Percentiles rank a stretch among this genome's conserved stretches.
Evolutionary conservation across 2,113 vertebrate species (phyloP).

Genomic region (human): DNA sequence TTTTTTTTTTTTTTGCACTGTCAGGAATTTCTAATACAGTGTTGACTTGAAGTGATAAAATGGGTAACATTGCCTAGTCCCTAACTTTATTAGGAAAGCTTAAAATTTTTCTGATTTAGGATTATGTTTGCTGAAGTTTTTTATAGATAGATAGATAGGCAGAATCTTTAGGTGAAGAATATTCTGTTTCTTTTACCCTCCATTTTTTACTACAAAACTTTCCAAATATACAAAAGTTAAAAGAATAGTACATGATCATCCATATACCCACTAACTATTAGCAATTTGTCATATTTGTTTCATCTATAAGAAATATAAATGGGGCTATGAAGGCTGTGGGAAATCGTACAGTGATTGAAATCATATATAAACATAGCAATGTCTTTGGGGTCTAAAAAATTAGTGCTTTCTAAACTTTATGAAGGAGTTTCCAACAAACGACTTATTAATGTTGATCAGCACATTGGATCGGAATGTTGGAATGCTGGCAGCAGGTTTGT

Average conservation of each 20-base stretch:
- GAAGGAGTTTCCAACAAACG: conserved; percentile 98
- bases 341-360: conserved; percentile 85
- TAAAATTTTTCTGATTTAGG: no score
- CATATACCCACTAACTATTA: no score
- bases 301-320: no score
- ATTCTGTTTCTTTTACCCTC: no score
- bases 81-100: no score
- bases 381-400: neutral
- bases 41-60: neutral
- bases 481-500: conserved; percentile 86
- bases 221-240: no score
- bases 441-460: conserved; percentile 97
- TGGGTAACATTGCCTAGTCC: neutral
- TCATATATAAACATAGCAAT: neutral
- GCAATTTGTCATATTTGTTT: no score
- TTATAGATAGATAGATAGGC: no score
- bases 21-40: neutral
- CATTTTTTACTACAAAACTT: no score
- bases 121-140: no score
- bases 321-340: conserved; percentile 97
- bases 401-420: conserved; percentile 98
- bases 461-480: conserved; percentile 94
- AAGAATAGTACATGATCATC: no score
- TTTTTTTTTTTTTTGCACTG: neutral
- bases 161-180: no score